Conservation (phyloP, 2,113 vertebrate genomes). For the Eurypyga helias region DNA sequence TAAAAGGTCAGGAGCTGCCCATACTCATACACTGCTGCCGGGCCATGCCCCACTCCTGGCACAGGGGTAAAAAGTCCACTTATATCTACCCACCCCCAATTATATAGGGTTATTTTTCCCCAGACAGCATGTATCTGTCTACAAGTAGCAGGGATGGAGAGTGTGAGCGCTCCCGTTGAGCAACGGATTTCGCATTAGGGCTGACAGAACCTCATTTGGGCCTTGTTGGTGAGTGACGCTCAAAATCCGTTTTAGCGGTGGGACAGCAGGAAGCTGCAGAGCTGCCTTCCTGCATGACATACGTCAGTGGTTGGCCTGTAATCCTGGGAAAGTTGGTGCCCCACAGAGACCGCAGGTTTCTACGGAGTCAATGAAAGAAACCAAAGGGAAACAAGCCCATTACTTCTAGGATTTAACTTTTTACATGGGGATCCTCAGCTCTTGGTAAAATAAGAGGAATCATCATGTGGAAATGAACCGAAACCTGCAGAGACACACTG, state of each 20-base stretch:
- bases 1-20: accelerated
- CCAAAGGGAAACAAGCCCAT: neutral
- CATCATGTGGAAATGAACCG: neutral
- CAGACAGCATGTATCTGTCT: neutral
- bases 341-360: accelerated
- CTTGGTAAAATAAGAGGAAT: neutral
- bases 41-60: neutral
- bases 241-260: neutral
- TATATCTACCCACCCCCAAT: neutral
- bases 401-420: neutral
- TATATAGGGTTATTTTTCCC: neutral
- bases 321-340: neutral
- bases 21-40: neutral
- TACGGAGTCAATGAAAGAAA: neutral
- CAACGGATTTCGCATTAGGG: neutral
- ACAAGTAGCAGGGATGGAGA: neutral
- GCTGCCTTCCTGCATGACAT: neutral
- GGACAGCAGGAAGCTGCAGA: neutral
- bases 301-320: neutral
- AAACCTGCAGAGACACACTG: neutral
- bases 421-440: neutral
- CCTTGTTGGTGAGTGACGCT: neutral
- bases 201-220: neutral
- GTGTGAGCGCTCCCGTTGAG: accelerated
- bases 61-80: neutral